phyloP scores from a whole-genome alignment of 1,140 invertebrate genomes.

The Drosophila ohnishii region DNA sequence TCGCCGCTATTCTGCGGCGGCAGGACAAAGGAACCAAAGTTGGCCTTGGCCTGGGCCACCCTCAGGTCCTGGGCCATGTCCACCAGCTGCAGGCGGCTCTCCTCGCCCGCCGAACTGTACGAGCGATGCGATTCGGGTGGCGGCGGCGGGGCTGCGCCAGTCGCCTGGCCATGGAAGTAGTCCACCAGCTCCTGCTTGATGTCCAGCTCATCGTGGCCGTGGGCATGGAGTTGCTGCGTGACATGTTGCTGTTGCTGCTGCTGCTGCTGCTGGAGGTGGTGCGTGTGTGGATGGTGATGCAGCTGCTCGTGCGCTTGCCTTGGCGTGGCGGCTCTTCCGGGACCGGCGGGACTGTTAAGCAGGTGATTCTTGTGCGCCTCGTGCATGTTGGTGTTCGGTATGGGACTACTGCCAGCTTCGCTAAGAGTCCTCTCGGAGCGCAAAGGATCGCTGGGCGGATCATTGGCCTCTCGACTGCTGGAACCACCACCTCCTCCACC shows the following conservation, averaged over 20 bases:
- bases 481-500: constrained; percentile 27
- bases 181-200: constrained; percentile 80
- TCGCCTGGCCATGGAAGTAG: constrained; percentile 65
- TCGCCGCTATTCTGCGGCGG: constrained; percentile 56
- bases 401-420: constrained; percentile 78
- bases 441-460: constrained; percentile 25
- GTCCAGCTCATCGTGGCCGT: constrained; percentile 65
- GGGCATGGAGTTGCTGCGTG: constrained; percentile 14
- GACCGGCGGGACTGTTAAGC: constrained; percentile 46
- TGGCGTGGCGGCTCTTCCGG: constrained; percentile 44
- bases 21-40: constrained; percentile 66
- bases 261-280: constrained; percentile 32
- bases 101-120: constrained; percentile 77
- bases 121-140: constrained; percentile 78
- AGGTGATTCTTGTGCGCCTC: constrained; percentile 79
- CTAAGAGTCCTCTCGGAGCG: constrained; percentile 31
- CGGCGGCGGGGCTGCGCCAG: constrained; percentile 43
- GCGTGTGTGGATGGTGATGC: constrained; percentile 51
- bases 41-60: constrained; percentile 76
- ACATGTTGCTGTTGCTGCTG: constrained; percentile 12
- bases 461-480: constrained; percentile 34
- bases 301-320: constrained; percentile 67
- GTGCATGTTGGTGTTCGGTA: constrained; percentile 78
- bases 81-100: constrained; percentile 65
- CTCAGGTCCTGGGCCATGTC: constrained; percentile 80